These are phyloP conservation scores for Conistra vaccinii DNA, from an alignment of 2,888 invertebrate species.

Conservation along the genomic window DNA sequence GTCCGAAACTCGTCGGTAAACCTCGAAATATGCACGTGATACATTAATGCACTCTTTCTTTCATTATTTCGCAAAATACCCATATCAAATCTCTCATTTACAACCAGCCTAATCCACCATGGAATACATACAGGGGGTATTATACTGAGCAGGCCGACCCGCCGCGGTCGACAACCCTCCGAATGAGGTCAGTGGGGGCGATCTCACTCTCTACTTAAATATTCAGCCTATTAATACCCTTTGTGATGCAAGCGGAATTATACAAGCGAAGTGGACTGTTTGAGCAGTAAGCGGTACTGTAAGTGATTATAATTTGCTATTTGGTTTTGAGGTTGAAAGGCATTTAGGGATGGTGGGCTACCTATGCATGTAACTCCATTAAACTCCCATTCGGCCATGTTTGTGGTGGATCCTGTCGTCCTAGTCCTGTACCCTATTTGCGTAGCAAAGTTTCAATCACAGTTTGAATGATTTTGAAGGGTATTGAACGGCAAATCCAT, in stretches of 20 bases:
- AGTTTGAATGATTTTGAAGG: no score
- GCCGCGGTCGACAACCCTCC: slow-evolving; percentile 62
- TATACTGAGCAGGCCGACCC: slow-evolving; percentile 54
- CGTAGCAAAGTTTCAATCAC: no score
- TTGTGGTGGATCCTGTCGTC: no score
- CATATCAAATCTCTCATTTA: slow-evolving; percentile 29
- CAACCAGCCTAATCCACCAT: slow-evolving; percentile 45
- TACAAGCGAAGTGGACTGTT: slow-evolving; percentile 7
- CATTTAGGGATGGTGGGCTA: neutral
- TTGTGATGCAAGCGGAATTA: slow-evolving; percentile 49
- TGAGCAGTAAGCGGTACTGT: neutral
- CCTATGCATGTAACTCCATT: no score
- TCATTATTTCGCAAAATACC: neutral
- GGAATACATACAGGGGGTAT: slow-evolving; percentile 55
- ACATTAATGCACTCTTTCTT: no score
- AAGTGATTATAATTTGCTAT: slow-evolving; percentile 6
- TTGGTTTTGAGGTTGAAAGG: neutral
- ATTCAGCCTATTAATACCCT: slow-evolving; percentile 59
- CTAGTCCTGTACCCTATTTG: no score
- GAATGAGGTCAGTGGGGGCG: slow-evolving; percentile 65
- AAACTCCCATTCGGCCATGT: no score
- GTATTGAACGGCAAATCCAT: no score
- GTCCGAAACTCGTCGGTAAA: no score
- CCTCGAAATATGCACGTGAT: no score
- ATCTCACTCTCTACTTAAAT: slow-evolving; percentile 57